A percentile compares a stretch with the other conserved stretches of the same genome.
phyloP scores from a whole-genome alignment of 1,140 invertebrate species.

The Diorhabda elongata region DNA sequence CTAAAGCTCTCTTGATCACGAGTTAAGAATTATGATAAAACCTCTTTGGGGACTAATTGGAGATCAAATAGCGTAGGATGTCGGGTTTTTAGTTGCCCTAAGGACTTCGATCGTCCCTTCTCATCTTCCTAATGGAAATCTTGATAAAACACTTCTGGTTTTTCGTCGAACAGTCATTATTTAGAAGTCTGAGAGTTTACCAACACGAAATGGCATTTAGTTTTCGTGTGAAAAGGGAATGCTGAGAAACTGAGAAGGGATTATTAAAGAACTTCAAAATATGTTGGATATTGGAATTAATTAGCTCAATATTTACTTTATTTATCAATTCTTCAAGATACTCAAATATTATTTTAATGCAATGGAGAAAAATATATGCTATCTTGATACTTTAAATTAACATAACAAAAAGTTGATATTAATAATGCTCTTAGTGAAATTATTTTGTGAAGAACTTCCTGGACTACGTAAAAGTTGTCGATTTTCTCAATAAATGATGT shows the following conservation, averaged over 20 bases:
- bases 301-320: no score
- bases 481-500: no score
- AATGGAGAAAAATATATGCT: no score
- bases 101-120: slow-evolving; percentile 1
- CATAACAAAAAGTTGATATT: no score
- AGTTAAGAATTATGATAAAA: slow-evolving; percentile 3
- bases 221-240: not conserved
- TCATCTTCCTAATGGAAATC: slow-evolving; percentile 2
- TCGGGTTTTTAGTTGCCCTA: slow-evolving; percentile 1
- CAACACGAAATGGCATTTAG: not conserved
- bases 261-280: not conserved
- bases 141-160: slow-evolving; percentile 2
- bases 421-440: no score
- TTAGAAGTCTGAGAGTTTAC: not conserved
- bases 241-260: not conserved
- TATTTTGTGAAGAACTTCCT: no score
- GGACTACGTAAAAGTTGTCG: no score
- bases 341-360: no score
- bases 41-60: not conserved
- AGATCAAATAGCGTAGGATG: slow-evolving; percentile 1
- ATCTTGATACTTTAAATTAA: no score
- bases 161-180: slow-evolving; percentile 2
- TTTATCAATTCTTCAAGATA: no score
- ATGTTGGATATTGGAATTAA: not conserved
- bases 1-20: not conserved